phyloP scores from a whole-genome alignment of 2,888 invertebrate genomes.

The Drosophila antonietae region DNA sequence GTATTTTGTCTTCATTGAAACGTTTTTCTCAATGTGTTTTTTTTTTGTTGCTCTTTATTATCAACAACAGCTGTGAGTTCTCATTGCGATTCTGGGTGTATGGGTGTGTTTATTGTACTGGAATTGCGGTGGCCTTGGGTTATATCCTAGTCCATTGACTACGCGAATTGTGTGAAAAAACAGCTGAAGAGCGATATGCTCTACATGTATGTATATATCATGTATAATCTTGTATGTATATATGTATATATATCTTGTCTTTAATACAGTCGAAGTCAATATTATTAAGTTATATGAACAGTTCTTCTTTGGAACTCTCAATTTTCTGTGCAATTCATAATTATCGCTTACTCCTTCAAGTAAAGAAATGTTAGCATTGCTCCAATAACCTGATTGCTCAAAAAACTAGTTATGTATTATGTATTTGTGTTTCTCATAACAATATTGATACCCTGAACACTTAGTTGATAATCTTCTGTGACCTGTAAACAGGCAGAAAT shows the following conservation, averaged over 20 bases:
- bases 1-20: not conserved
- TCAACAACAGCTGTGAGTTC: slow-evolving; percentile 58
- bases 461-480: not conserved
- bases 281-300: not conserved
- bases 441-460: not conserved
- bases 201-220: not conserved
- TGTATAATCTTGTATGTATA: too few species aligned
- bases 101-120: slow-evolving; percentile 36
- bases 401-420: slow-evolving; percentile 18
- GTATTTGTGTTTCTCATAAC: not conserved
- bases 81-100: slow-evolving; percentile 15
- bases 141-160: slow-evolving; percentile 28
- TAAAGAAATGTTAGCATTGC: not conserved
- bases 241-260: not conserved
- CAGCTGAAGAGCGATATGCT: not conserved
- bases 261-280: slow-evolving; percentile 7
- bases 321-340: not conserved
- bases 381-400: slow-evolving; percentile 7
- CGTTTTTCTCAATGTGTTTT: not conserved
- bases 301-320: not conserved
- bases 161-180: slow-evolving; percentile 26
- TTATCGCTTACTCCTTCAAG: not conserved
- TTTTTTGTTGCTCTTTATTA: slow-evolving; percentile 33
- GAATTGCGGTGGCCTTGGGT: slow-evolving; percentile 50
- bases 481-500: slow-evolving; percentile 25